Evolutionary conservation across 2,113 vertebrate genomes (phyloP).

Genomic region (Ptyas mucosa): DNA sequence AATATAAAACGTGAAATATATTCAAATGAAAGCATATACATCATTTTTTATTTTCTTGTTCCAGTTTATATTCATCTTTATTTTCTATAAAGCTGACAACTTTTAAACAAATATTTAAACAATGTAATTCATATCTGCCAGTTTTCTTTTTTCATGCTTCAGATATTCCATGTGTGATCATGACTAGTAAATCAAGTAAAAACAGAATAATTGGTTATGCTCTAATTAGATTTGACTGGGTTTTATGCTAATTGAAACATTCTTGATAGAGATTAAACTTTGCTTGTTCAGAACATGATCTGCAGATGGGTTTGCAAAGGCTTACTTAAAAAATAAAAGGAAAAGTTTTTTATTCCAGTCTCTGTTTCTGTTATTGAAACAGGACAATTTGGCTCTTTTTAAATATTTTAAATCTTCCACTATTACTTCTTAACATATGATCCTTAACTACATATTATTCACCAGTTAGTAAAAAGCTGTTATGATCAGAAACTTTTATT

Average conservation of each 20-base stretch:
- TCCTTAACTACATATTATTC: neutral
- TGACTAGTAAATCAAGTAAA: slow-evolving; percentile 44
- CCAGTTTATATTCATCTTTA: slow-evolving; percentile 23
- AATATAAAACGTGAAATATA: neutral
- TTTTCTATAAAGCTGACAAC: slow-evolving; percentile 13
- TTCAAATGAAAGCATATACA: slow-evolving; percentile 2
- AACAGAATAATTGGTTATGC: slow-evolving; percentile 36
- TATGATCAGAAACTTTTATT: neutral
- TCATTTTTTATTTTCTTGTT: neutral
- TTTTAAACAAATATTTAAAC: slow-evolving; percentile 44
- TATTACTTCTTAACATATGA: neutral
- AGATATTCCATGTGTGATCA: slow-evolving; percentile 43
- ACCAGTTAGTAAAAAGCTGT: neutral
- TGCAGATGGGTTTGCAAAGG: neutral
- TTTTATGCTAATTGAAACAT: slow-evolving; percentile 41
- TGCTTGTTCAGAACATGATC: slow-evolving; percentile 35
- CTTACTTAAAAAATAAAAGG: neutral
- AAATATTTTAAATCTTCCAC: neutral
- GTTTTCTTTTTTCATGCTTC: slow-evolving; percentile 42
- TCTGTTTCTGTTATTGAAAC: neutral
- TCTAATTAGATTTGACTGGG: slow-evolving; percentile 53
- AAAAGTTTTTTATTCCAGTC: neutral
- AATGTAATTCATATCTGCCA: slow-evolving; percentile 35
- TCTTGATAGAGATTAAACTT: slow-evolving; percentile 39
- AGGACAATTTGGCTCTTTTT: neutral